A percentile compares a stretch with the other conserved stretches of the same genome.
phyloP scores from a whole-genome alignment of 2,113 vertebrate genomes.

The Fulica atra region DNA sequence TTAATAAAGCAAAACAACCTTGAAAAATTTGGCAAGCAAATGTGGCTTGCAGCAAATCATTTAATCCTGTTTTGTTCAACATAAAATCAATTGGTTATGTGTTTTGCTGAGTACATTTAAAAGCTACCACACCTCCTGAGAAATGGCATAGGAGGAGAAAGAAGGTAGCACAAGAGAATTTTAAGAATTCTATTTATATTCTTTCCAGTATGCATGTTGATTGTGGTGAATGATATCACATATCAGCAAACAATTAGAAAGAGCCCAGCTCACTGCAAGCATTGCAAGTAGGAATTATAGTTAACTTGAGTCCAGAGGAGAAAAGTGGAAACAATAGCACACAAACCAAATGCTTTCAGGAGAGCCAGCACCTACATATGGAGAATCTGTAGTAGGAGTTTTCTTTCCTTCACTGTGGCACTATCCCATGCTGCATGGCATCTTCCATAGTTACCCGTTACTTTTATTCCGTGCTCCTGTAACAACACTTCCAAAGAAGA shows the following conservation, averaged over 20 bases:
- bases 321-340: background rate
- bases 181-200: background rate
- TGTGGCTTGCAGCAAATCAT: background rate
- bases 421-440: background rate
- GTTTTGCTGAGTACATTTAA: background rate
- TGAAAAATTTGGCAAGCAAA: background rate
- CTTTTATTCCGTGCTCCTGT: background rate
- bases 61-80: background rate
- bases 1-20: constrained; percentile 4
- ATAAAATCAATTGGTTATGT: background rate
- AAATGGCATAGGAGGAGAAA: background rate
- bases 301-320: background rate
- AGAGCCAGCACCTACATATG: background rate
- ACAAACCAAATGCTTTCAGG: background rate
- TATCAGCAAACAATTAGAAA: background rate
- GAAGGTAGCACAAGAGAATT: background rate
- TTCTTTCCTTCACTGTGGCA: background rate
- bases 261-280: background rate
- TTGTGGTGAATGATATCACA: background rate
- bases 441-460: background rate
- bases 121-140: background rate
- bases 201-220: background rate
- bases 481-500: background rate
- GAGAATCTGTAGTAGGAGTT: background rate
- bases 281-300: background rate